A percentile compares a stretch with the other conserved stretches of the same genome.
Conservation (phyloP, 2,888 invertebrate species). For the Nomada ruficornis region DNA sequence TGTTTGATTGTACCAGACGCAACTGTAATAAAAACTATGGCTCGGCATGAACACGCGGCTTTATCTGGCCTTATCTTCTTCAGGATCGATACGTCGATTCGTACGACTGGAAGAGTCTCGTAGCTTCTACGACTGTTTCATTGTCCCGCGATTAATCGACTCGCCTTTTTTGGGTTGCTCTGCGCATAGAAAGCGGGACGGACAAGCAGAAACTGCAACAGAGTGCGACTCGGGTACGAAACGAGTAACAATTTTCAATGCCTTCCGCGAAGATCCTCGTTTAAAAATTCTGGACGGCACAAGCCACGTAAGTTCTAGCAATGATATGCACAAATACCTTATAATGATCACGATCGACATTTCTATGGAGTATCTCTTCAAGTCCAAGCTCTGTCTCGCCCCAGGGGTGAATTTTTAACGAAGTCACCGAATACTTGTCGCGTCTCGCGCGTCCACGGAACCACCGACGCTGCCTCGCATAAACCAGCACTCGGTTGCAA, state of each 20-base stretch:
- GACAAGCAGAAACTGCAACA: not conserved
- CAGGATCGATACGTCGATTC: not conserved
- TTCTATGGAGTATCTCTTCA: conserved; percentile 14
- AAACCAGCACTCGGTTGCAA: not conserved
- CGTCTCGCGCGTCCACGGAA: not conserved
- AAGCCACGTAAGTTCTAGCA: not conserved
- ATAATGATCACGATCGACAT: conserved; percentile 7
- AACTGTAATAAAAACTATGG: not conserved
- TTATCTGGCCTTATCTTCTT: conserved; percentile 8
- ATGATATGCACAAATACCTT: conserved; percentile 32
- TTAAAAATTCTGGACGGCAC: not conserved
- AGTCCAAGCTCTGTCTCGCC: not conserved
- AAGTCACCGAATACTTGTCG: not conserved
- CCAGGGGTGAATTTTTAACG: not conserved
- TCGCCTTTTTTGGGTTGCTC: not conserved
- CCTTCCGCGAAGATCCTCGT: not conserved
- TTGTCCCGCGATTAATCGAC: not conserved
- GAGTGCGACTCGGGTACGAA: not conserved
- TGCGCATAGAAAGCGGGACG: not conserved
- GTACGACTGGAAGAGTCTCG: not conserved
- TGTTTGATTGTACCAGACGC: not conserved
- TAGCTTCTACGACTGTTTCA: not conserved
- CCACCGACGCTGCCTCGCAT: not conserved
- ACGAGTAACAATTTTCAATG: not conserved
- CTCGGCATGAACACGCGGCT: not conserved